A percentile compares a stretch with the other conserved stretches of the same genome.
Conservation (phyloP, 2,888 invertebrate genomes). For the Sacculina carcini region DNA sequence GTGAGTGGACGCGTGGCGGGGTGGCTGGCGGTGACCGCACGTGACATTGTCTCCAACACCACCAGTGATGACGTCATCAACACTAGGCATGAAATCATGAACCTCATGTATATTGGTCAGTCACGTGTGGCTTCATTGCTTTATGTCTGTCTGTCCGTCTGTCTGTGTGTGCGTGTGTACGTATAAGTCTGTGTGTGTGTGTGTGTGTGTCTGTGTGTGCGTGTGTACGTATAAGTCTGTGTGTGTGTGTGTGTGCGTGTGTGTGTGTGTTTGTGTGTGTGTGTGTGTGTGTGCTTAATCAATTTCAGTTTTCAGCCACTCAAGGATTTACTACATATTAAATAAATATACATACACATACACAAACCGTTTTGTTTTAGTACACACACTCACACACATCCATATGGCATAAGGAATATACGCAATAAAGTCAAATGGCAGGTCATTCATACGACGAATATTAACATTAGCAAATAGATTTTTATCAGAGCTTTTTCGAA, state of each 20-base stretch:
- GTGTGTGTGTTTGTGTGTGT: background rate
- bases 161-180: background rate
- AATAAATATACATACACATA: too few relatives aligned
- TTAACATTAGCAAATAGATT: too few relatives aligned
- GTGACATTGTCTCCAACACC: background rate
- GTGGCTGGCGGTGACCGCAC: background rate
- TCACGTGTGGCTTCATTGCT: too few relatives aligned
- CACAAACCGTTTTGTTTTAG: too few relatives aligned
- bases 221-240: background rate
- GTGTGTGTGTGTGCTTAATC: background rate
- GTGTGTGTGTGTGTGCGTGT: background rate
- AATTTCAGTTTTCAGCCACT: too few relatives aligned
- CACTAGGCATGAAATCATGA: conserved; percentile 10
- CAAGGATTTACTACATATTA: too few relatives aligned
- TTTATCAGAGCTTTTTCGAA: too few relatives aligned
- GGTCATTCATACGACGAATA: too few relatives aligned
- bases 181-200: background rate
- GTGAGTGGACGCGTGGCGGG: background rate
- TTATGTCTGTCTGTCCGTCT: background rate
- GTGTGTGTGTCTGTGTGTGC: background rate
- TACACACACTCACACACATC: too few relatives aligned
- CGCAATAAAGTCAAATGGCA: too few relatives aligned
- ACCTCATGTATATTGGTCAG: conserved; percentile 12
- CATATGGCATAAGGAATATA: too few relatives aligned
- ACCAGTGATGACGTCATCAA: background rate